These are phyloP conservation scores for Oreochromis grahami DNA, from an alignment of 2,797 vertebrate species.

Conservation along the genomic window DNA sequence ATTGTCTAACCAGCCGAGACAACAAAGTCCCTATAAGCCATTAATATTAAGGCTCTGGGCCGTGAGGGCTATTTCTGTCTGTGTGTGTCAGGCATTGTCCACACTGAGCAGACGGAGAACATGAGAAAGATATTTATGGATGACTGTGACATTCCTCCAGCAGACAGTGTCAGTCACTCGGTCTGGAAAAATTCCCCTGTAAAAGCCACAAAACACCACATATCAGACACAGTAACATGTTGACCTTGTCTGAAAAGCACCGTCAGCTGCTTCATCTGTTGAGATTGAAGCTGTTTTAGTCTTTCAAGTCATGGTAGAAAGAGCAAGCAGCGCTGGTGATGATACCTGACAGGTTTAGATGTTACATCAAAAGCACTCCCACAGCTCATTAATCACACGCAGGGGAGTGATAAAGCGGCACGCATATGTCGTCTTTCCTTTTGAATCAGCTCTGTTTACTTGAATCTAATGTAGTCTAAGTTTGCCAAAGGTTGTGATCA, in stretches of 20 bases:
- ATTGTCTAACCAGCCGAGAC: constrained; percentile 48
- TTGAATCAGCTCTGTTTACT: constrained; percentile 22
- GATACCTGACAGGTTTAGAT: constrained; percentile 25
- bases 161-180: constrained; percentile 45
- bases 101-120: constrained; percentile 44
- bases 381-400: constrained; percentile 35
- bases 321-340: background rate
- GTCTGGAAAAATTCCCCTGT: constrained; percentile 47
- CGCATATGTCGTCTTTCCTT: constrained; percentile 12
- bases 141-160: constrained; percentile 55
- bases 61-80: constrained; percentile 62
- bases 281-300: constrained; percentile 4
- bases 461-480: background rate
- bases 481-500: constrained; percentile 24
- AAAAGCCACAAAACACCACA: constrained; percentile 11
- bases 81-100: constrained; percentile 57
- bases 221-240: constrained; percentile 1
- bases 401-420: background rate
- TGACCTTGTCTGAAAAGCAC: background rate
- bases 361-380: constrained; percentile 13
- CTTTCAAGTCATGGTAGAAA: background rate
- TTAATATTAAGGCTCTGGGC: constrained; percentile 59
- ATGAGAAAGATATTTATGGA: constrained; percentile 52
- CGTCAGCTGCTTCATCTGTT: constrained; percentile 5
- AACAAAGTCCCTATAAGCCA: constrained; percentile 67